Conservation (phyloP, 1,140 invertebrate genomes). For the Eriocheir sinensis region DNA sequence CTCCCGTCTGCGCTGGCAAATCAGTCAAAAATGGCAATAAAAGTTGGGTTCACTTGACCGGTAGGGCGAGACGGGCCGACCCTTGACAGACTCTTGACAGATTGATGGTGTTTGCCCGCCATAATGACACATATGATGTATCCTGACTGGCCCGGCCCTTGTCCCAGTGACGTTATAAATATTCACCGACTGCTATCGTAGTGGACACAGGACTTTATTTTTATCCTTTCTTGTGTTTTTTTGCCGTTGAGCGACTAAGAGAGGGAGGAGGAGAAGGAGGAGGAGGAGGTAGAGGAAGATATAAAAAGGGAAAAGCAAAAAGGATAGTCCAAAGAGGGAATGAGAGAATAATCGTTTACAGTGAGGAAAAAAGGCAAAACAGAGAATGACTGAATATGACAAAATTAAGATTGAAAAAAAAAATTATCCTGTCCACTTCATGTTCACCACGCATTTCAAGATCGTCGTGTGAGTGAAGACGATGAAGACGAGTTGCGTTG, state of each 20-base stretch:
- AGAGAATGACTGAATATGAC: background rate
- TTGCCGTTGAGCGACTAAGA: background rate
- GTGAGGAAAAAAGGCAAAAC: background rate
- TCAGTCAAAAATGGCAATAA: slow-evolving; percentile 54
- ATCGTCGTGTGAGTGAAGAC: too few relatives aligned
- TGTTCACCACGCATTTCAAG: too few relatives aligned
- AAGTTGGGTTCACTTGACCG: slow-evolving; percentile 57
- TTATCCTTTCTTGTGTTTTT: slow-evolving; percentile 44
- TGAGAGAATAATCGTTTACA: background rate
- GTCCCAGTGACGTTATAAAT: slow-evolving; percentile 69
- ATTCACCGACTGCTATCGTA: slow-evolving; percentile 72
- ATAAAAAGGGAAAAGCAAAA: background rate
- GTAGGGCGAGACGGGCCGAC: slow-evolving; percentile 63
- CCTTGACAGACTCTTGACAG: slow-evolving; percentile 68
- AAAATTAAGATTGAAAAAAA: too few relatives aligned
- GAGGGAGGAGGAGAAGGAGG: background rate
- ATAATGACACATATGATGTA: slow-evolving; percentile 75
- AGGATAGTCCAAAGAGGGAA: too few relatives aligned
- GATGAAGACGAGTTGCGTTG: too few relatives aligned
- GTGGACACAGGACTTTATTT: slow-evolving; percentile 62
- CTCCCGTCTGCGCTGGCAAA: slow-evolving; percentile 43
- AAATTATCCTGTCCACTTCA: too few relatives aligned
- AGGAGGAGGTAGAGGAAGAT: background rate
- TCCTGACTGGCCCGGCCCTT: slow-evolving; percentile 58
- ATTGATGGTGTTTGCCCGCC: slow-evolving; percentile 71